A percentile compares a stretch with the other conserved stretches of the same genome.
Conservation (phyloP, 1,140 invertebrate species). For the Hyposmocoma kahamanoa region DNA sequence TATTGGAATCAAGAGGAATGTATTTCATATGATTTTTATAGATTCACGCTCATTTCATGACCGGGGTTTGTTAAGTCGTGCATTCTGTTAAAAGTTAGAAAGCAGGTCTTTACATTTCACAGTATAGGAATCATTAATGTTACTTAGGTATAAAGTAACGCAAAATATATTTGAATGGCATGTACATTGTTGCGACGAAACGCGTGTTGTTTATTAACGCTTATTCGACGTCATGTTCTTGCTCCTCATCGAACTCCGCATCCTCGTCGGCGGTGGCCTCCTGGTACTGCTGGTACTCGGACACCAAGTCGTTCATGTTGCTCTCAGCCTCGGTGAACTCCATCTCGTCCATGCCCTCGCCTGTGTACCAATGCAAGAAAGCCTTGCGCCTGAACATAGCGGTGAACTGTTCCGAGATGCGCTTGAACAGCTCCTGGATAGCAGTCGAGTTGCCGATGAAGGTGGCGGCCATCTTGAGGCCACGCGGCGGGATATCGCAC, state of each 20-base stretch:
- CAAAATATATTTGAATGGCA: conserved; percentile 51
- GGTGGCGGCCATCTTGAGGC: conserved; percentile 80
- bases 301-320: conserved; percentile 48
- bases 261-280: conserved; percentile 82
- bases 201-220: neutral
- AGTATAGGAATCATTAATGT: conserved; percentile 61
- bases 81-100: conserved; percentile 68
- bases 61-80: conserved; percentile 54
- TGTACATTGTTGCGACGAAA: conserved; percentile 23
- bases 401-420: conserved; percentile 82
- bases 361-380: conserved; percentile 84
- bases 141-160: conserved; percentile 50
- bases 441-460: conserved; percentile 81
- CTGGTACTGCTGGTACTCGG: conserved; percentile 94
- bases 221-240: conserved; percentile 58
- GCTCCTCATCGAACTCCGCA: conserved; percentile 80
- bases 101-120: conserved; percentile 50
- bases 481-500: conserved; percentile 77
- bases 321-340: conserved; percentile 74
- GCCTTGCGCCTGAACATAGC: conserved; percentile 89
- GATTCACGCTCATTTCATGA: conserved; percentile 36
- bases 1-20: conserved; percentile 44
- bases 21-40: conserved; percentile 39
- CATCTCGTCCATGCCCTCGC: conserved; percentile 90
- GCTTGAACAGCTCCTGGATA: conserved; percentile 80